Conservation (phyloP, 2,113 vertebrate species). For the mouse (Mus musculus) region GRCm39 chr16:59665001-59665500, state of each 20-base stretch:
- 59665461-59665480: background rate
- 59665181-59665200: background rate
- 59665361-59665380: background rate
- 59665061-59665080: conserved; percentile 20
- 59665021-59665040: background rate
- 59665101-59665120: background rate
- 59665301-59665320: background rate
- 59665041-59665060: background rate
- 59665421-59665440: background rate
- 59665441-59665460: background rate
- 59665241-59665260: background rate
- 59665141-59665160: background rate
- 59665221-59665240: background rate
- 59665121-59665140: background rate
- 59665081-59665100: background rate
- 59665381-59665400: background rate
- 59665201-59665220: background rate
- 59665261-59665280: background rate
- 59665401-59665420: background rate
- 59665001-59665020: background rate
- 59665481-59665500: background rate
- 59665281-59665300: background rate
- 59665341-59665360: background rate
- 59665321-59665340: background rate
- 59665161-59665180: background rate